These are phyloP conservation scores for Brachymystax lenok DNA, from an alignment of 2,797 vertebrate species.

Conservation along the genomic window DNA sequence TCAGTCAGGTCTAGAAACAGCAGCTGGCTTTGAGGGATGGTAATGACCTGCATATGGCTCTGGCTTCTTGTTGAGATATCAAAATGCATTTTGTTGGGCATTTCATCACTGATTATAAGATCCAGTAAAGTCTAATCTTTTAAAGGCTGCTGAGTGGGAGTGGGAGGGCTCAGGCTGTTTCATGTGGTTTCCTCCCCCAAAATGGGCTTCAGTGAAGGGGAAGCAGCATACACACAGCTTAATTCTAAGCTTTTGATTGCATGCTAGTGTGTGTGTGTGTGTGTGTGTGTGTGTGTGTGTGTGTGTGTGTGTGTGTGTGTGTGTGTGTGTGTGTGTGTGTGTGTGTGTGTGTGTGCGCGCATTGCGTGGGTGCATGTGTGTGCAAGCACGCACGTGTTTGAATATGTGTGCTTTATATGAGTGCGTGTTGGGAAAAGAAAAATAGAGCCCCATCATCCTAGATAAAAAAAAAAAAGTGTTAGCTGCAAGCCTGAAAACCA, in stretches of 20 bases:
- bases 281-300: too few species aligned
- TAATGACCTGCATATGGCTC: constrained; percentile 70
- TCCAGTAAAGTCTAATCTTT: constrained; percentile 69
- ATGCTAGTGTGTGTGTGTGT: constrained; percentile 54
- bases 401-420: neutral
- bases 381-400: neutral
- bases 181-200: constrained; percentile 65
- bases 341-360: neutral
- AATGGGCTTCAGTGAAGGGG: constrained; percentile 71
- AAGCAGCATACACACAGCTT: constrained; percentile 41
- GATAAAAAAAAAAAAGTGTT: neutral
- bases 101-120: constrained; percentile 71
- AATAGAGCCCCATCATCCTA: neutral
- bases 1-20: constrained; percentile 31
- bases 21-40: constrained; percentile 64
- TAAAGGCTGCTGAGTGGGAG: constrained; percentile 49
- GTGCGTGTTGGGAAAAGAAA: neutral
- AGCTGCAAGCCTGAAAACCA: neutral
- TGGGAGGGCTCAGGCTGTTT: constrained; percentile 54
- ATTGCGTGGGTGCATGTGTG: neutral
- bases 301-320: constrained; percentile 30
- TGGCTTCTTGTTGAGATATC: constrained; percentile 57
- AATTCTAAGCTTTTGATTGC: constrained; percentile 65
- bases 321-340: constrained; percentile 31
- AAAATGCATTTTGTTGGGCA: constrained; percentile 56